Percentiles rank a stretch among this genome's conserved stretches.
These are phyloP conservation scores for Mycetomoellerius zeteki DNA, from an alignment of 1,140 invertebrate genomes.

Conservation along the genomic window DNA sequence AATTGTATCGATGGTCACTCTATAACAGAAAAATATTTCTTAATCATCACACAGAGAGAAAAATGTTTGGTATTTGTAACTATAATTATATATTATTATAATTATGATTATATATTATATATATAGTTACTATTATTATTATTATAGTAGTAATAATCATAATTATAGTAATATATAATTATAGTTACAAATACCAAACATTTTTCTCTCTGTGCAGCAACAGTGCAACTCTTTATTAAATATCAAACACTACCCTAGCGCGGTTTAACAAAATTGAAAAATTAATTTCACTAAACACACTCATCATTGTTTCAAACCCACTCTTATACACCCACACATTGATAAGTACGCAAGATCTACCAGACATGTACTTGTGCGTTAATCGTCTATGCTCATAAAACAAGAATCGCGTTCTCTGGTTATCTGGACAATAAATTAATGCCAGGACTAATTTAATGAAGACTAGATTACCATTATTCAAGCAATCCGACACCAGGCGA, in stretches of 20 bases:
- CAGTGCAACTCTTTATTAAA: neutral
- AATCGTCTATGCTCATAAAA: constrained; percentile 59
- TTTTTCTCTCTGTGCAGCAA: too few relatives aligned
- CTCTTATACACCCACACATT: neutral
- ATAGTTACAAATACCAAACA: too few relatives aligned
- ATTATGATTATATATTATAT: too few relatives aligned
- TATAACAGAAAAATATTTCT: neutral
- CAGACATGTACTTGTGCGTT: constrained; percentile 43
- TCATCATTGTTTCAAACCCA: neutral
- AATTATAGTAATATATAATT: too few relatives aligned
- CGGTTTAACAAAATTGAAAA: neutral
- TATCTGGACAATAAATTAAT: constrained; percentile 73
- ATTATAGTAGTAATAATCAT: too few relatives aligned
- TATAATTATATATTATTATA: too few relatives aligned
- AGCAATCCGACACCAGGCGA: constrained; percentile 73
- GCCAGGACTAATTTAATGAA: constrained; percentile 76
- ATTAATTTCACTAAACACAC: neutral
- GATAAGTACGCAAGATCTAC: constrained; percentile 47
- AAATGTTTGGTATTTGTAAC: too few relatives aligned
- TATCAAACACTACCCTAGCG: neutral
- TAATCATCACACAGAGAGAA: too few relatives aligned
- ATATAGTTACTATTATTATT: too few relatives aligned
- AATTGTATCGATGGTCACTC: neutral
- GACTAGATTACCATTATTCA: constrained; percentile 70
- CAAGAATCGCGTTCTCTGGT: constrained; percentile 67